A percentile compares a stretch with the other conserved stretches of the same genome.
Conservation (phyloP, 1,140 invertebrate species). For the Uloborus diversus region DNA sequence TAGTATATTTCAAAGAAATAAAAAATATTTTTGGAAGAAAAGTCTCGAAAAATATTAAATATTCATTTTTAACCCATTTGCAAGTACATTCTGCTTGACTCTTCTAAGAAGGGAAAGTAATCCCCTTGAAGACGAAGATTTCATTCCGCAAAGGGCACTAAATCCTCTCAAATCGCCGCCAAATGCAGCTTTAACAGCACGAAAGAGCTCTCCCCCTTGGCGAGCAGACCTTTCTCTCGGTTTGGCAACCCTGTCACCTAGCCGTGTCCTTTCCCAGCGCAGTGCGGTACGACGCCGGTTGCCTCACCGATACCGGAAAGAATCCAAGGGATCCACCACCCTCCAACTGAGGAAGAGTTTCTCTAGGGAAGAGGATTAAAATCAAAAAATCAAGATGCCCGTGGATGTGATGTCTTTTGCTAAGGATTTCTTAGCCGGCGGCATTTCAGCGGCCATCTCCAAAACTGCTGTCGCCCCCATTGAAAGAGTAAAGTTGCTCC, state of each 20-base stretch:
- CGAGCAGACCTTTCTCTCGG: background rate
- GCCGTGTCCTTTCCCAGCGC: conserved; percentile 50
- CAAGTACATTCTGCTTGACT: no score
- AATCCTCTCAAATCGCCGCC: no score
- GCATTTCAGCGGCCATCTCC: conserved; percentile 87
- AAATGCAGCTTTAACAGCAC: background rate
- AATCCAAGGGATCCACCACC: background rate
- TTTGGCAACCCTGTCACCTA: conserved; percentile 50
- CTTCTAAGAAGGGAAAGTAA: no score
- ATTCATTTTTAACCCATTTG: no score
- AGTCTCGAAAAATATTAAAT: no score
- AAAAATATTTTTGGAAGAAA: no score
- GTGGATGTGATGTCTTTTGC: conserved; percentile 69
- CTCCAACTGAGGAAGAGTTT: background rate
- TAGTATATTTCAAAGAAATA: no score
- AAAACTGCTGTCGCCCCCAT: conserved; percentile 73
- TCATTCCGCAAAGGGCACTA: no score
- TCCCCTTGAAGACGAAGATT: no score
- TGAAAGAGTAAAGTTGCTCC: conserved; percentile 67
- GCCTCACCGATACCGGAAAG: no score
- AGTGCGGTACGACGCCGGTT: conserved; percentile 50
- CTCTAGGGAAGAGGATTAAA: background rate
- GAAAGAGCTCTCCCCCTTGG: background rate
- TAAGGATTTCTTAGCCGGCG: conserved; percentile 88
- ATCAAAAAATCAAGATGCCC: conserved; percentile 27